Base-by-base conservation (phyloP, 1,140 invertebrate species). In the Bemisia tabaci region DNA sequence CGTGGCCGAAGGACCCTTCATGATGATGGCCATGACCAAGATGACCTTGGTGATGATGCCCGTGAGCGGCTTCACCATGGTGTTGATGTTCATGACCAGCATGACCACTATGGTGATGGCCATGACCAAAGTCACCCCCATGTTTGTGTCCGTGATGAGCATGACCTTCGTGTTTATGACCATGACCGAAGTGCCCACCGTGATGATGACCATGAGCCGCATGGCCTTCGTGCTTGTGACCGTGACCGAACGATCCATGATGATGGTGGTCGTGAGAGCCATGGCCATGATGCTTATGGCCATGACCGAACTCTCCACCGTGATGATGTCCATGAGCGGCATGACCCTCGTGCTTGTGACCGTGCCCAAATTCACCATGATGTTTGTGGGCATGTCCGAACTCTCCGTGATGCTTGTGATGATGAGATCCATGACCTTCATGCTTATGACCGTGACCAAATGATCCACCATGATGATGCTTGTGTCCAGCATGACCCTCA, bases 211-310 rank as follows among this genome's bases (percentile, higher is more conserved):
- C 48, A 39, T 70, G 69, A n/a, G 26, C 60, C 22, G 63, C 62
- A 22, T 63, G 64, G 12, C 69, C 69, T 11, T 65, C 25, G 23
- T 70, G 69, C 1, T 68, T 33, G 48, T 70, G 69, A 11, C 67
- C 67, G 27, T 70, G 69, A 2, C 67, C 69, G 65, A 68, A 68
- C 0, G 65, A 64, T 22, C 69, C 69, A 2, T 64, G 63, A 59
- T 70, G 69, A n/a, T 67, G 65, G 22, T 70, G 69, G 21, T 67
- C 65, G 59, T 70, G 69, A 2, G 62, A 59, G 9, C 66, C 69
- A 59, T 61, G 63, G 1, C 69, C 69, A 59, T 67, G 67, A 23
- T 70, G 69, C 17, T 70, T 22, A 59, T 70, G 69, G 9, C 67
- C 67, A 48, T 70, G 69, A 11, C 60, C 69, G 33, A 65, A 64